phyloP scores from a whole-genome alignment of 2,797 vertebrate genomes.

The Poliocrania exsul region DNA sequence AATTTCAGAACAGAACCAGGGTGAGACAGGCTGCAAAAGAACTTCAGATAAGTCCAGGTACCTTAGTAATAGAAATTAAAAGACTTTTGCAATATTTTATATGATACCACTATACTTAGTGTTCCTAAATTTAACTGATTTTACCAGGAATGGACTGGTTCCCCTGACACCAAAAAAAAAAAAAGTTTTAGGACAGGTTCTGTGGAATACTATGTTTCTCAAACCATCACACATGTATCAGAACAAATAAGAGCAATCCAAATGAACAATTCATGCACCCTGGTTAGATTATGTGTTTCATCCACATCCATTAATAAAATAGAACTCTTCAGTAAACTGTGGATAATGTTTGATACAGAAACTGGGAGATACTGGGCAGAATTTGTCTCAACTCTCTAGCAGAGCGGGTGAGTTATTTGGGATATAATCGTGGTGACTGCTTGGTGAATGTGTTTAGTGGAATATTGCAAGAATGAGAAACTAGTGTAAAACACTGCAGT shows the following conservation, averaged over 20 bases:
- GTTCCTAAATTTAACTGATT: neutral
- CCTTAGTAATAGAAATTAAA: neutral
- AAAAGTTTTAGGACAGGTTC: neutral
- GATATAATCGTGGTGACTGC: neutral
- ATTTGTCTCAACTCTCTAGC: neutral
- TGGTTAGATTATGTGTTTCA: neutral
- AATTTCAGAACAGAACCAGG: neutral
- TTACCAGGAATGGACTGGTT: neutral
- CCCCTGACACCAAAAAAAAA: rapidly evolving
- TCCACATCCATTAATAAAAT: neutral
- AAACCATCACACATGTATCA: neutral
- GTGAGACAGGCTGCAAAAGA: neutral
- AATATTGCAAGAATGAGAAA: neutral
- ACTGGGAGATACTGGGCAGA: neutral
- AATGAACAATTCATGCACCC: rapidly evolving
- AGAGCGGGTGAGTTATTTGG: neutral
- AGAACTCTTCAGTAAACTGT: neutral
- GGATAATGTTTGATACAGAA: neutral
- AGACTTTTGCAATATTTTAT: neutral
- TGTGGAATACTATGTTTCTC: neutral
- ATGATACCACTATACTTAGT: neutral
- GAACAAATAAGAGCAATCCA: neutral
- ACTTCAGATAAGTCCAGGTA: neutral
- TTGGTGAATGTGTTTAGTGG: neutral
- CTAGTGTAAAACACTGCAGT: neutral